Base-by-base conservation (phyloP, 1,140 invertebrate genomes). In the Pararge aegeria region DNA sequence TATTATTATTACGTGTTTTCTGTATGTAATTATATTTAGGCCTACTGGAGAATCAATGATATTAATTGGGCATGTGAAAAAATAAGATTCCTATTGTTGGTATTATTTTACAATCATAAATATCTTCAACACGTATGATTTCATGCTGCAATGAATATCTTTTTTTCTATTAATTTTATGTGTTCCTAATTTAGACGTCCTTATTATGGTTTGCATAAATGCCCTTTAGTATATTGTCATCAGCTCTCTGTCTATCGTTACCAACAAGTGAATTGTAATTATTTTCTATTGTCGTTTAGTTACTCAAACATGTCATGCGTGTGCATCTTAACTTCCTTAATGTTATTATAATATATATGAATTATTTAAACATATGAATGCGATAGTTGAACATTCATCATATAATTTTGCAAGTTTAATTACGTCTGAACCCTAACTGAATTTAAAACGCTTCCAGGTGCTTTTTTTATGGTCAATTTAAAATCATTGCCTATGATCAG, bases 311-410 rank as follows among this genome's bases (percentile, higher is more conserved):
- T 42, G 55, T 38, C 18, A 55, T 52, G 49, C 50, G 46, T 48
- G 57, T 46, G 34, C 24, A 46, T 60, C 44, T 53, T 29, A 59
- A 24, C 50, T 53, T 60, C 57, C 57, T 60, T 21, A 42, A 53
- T 44, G 16, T 58, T 42, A 42, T 6, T 9, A 42, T 16, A 42
- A 9, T 16, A 42, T n/a, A n/a, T 10, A 60, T 60, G 57, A 60
- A 60, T 60, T 34, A 60, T 60, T 51, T 34, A 60, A 34, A 60
- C 52, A 59, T 52, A 44, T 53, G 44, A 60, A 53, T 60, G 27
- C 34, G 38, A 19, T 18, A 21, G 40, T 42, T 10, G 20, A 48
- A 48, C 19, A 60, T 60, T 60, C 46, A 44, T 60, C 7, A 52
- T 44, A 51, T 3, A 10, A 9, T 52, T 44, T 30, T 58, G 49